Evolutionary conservation across 2,888 invertebrate genomes (phyloP), one percentile per base, ranked within the genome.

Genomic region (Julus scandinavius): DNA sequence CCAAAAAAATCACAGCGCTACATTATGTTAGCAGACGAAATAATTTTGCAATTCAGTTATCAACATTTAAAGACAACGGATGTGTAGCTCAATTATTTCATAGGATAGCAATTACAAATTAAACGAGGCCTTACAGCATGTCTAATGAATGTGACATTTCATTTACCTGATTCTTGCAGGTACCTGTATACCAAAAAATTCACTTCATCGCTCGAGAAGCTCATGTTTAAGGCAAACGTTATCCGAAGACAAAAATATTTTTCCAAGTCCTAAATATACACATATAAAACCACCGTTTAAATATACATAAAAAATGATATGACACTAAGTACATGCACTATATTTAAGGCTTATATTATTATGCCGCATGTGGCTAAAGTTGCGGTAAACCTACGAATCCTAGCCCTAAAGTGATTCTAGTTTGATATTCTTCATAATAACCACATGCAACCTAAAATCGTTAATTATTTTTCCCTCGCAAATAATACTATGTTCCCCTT

Each of bases 121-220:
- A 29, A 29, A 20, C 72, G 29, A 29, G 72, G 72, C 20, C 72
- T 72, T 72, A 72, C 7, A 5, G 20, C 29, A 29, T 11, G 20
- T 6, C 6, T 5, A 45, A 45, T 72, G 29, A 80, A 80, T 29
- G 13, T 54, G 54, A 54, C 54, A 54, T 9, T 29, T 38, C 38
- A 63, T 11, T 92, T 93, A 99, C 99, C 99, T 91, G 99, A 98
- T 94, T 99, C 99, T 93, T 99, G 98, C 90, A 99, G 94, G 93
- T 99, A 99, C 92, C 99, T 95, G 93, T 99, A 99, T 89, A 99
- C 98, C 91, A 99, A 94, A 93, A 98, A 99, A 93, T 99, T 99
- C 13, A 99, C 98, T 95, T 99, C 99, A 93, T 99, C 99, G 93
- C 98, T 99, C 91, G 98, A 97, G 93, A 99, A 98, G 95, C 98